Evolutionary conservation across 2,113 vertebrate genomes (phyloP).

Genomic region (Ochotona curzoniae): DNA sequence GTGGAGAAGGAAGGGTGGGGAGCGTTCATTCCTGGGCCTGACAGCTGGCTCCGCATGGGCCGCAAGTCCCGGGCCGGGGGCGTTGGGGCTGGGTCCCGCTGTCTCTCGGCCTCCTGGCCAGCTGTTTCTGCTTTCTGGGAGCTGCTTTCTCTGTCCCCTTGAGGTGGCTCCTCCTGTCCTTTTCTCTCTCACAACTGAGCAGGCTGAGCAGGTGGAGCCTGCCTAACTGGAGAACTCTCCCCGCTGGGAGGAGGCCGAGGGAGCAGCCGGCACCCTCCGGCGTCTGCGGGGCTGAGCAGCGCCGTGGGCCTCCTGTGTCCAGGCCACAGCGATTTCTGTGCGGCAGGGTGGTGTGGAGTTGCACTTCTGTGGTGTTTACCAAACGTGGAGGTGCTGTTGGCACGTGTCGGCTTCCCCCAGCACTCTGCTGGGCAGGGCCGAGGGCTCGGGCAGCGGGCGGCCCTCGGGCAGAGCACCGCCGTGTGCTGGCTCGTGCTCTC

Average conservation of each 20-base stretch:
- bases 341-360: too few species aligned
- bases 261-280: slow-evolving; percentile 67
- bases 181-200: slow-evolving; percentile 12
- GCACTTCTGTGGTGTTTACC: neutral
- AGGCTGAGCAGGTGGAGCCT: slow-evolving; percentile 51
- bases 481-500: neutral
- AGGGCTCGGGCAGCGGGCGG: neutral
- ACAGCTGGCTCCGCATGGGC: neutral
- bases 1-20: neutral
- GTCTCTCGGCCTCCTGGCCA: neutral
- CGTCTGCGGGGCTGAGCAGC: slow-evolving; percentile 58
- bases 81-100: neutral
- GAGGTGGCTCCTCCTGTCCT: neutral
- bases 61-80: neutral
- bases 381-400: slow-evolving; percentile 5
- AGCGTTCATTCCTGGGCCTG: neutral
- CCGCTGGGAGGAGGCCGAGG: slow-evolving; percentile 53
- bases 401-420: neutral
- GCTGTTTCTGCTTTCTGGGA: neutral
- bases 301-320: neutral
- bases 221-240: slow-evolving; percentile 65
- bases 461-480: neutral
- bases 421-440: neutral
- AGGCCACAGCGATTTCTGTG: too few species aligned
- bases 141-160: neutral